These are phyloP conservation scores for Monomorium pharaonis DNA, from an alignment of 1,140 invertebrate species.

Conservation along the genomic window DNA sequence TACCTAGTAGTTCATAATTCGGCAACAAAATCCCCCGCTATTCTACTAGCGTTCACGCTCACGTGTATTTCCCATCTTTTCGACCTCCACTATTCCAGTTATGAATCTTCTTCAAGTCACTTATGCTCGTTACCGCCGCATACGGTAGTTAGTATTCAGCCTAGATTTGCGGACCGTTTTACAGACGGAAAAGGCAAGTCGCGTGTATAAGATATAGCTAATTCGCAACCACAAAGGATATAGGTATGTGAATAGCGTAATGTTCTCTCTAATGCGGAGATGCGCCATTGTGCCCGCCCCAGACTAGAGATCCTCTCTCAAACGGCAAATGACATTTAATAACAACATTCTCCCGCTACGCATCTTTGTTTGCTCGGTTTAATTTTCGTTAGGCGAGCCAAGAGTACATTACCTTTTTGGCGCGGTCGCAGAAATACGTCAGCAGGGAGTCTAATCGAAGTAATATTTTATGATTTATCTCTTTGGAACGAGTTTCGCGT, in stretches of 20 bases:
- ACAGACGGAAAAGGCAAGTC: constrained; percentile 2
- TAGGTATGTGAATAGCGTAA: constrained; percentile 1
- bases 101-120: constrained; percentile 47
- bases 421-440: constrained; percentile 14
- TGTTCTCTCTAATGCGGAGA: constrained; percentile 1
- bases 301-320: not conserved
- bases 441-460: not conserved
- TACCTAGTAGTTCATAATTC: constrained; percentile 29
- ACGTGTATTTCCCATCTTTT: not conserved
- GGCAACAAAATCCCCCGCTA: not conserved
- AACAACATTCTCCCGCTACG: not conserved
- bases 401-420: constrained; percentile 8
- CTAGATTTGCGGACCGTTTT: constrained; percentile 26
- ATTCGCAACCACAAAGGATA: constrained; percentile 31
- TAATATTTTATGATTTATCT: constrained; percentile 4
- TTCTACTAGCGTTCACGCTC: not conserved
- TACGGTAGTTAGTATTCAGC: constrained; percentile 24
- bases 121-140: constrained; percentile 39
- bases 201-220: constrained; percentile 40
- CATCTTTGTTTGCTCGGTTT: not conserved
- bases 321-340: not conserved
- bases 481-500: not conserved
- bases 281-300: not conserved
- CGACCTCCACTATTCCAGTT: not conserved
- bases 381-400: not conserved